A percentile compares a stretch with the other conserved stretches of the same genome.
phyloP scores from a whole-genome alignment of 1,140 invertebrate species.

The Pristionchus pacificus region DNA sequence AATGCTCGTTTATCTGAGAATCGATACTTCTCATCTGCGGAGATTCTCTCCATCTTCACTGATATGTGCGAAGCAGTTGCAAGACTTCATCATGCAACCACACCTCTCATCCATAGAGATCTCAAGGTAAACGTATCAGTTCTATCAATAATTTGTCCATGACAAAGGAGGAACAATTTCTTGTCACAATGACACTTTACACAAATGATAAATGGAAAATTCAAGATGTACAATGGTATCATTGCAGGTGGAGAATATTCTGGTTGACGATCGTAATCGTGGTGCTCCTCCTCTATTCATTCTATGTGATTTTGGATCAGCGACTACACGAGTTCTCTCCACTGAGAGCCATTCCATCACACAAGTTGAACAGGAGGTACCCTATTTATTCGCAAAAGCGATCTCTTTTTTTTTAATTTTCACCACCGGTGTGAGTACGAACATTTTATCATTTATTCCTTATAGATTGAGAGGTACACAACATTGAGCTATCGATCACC shows the following conservation, averaged over 20 bases:
- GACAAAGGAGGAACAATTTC: too few relatives aligned
- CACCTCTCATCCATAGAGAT: constrained; percentile 89
- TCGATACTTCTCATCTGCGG: constrained; percentile 72
- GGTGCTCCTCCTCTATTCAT: constrained; percentile 48
- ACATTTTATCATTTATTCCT: too few relatives aligned
- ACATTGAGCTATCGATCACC: constrained; percentile 86
- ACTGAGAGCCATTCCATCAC: constrained; percentile 8
- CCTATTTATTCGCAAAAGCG: constrained; percentile 26
- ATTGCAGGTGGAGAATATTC: constrained; percentile 51
- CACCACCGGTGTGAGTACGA: too few relatives aligned
- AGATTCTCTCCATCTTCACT: constrained; percentile 86
- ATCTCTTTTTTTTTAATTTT: constrained; percentile 12
- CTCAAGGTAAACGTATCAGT: constrained; percentile 70
- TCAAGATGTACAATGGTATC: too few relatives aligned
- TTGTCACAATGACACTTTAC: too few relatives aligned
- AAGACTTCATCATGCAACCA: constrained; percentile 85
- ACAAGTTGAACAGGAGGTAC: constrained; percentile 15
- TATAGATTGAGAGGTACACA: constrained; percentile 80
- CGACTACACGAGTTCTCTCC: constrained; percentile 45
- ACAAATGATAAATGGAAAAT: too few relatives aligned
- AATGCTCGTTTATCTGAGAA: constrained; percentile 72
- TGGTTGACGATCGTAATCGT: constrained; percentile 50
- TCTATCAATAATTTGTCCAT: constrained; percentile 5
- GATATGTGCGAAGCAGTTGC: constrained; percentile 89
- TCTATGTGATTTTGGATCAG: constrained; percentile 56